A percentile compares a stretch with the other conserved stretches of the same genome.
Evolutionary conservation across 1,140 invertebrate genomes (phyloP).

Genomic region (Campodea augens): DNA sequence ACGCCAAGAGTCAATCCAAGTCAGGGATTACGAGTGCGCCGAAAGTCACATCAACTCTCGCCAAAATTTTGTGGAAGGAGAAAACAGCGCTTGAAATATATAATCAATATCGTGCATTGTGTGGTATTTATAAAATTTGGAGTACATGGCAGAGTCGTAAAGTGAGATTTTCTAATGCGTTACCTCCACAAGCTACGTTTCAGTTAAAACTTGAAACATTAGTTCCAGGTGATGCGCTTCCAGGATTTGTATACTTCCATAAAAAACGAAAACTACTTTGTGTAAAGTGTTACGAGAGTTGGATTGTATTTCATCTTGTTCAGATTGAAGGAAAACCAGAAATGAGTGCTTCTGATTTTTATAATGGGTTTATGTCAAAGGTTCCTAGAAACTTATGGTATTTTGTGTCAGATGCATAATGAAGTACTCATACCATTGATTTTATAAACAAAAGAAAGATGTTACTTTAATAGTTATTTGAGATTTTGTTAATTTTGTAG

Average conservation of each 20-base stretch:
- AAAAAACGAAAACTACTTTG: conserved; percentile 11
- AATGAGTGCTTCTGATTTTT: conserved; percentile 18
- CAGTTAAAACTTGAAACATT: background rate
- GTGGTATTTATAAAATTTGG: conserved; percentile 12
- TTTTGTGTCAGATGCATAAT: too few species aligned
- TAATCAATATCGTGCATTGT: conserved; percentile 16
- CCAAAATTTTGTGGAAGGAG: conserved; percentile 14
- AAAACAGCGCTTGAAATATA: conserved; percentile 14
- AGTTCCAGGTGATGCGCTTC: conserved; percentile 5
- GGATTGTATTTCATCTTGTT: conserved; percentile 19
- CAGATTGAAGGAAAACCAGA: conserved; percentile 16
- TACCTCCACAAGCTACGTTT: background rate
- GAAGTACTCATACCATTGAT: too few species aligned
- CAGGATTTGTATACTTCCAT: conserved; percentile 12
- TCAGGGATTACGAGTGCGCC: conserved; percentile 36
- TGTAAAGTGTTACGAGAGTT: conserved; percentile 14
- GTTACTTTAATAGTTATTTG: too few species aligned
- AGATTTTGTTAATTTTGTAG: too few species aligned
- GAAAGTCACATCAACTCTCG: conserved; percentile 14
- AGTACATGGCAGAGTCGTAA: conserved; percentile 13
- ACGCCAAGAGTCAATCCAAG: conserved; percentile 35
- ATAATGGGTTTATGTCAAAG: conserved; percentile 21
- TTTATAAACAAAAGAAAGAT: too few species aligned
- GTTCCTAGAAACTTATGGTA: background rate
- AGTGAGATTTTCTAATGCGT: conserved; percentile 12